Percentiles rank a stretch among this genome's conserved stretches.
Evolutionary conservation across 2,797 vertebrate genomes (phyloP).

Genomic region (Leuciscus waleckii): DNA sequence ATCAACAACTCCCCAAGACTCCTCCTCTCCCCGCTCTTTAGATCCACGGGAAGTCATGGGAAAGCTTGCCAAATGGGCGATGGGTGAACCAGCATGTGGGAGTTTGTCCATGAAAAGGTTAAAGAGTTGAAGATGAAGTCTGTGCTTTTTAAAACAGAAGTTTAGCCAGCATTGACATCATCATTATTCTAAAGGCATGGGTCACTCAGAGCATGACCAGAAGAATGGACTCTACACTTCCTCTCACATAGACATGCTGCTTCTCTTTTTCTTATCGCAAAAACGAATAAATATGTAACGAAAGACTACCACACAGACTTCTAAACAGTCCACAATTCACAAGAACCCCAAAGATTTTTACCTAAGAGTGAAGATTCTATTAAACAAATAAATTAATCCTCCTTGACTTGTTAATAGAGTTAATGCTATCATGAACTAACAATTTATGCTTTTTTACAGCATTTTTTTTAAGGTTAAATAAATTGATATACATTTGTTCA

Average conservation of each 20-base stretch:
- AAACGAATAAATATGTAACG: neutral
- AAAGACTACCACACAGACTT: neutral
- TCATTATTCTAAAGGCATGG: neutral
- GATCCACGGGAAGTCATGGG: conserved; percentile 38
- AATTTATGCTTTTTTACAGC: neutral
- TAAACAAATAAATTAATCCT: neutral
- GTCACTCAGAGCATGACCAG: neutral
- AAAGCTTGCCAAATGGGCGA: conserved; percentile 44
- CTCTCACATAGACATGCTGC: neutral
- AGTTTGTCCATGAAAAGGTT: conserved; percentile 23
- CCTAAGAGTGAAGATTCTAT: neutral
- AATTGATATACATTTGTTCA: neutral
- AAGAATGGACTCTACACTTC: conserved; percentile 17
- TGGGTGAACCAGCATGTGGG: conserved; percentile 34
- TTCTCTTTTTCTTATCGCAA: neutral
- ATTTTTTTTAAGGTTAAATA: neutral
- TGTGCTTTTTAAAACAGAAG: neutral
- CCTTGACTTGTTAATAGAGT: neutral
- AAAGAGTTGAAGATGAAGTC: conserved; percentile 21
- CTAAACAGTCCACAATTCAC: neutral
- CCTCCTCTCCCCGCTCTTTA: conserved; percentile 13
- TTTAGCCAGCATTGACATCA: neutral
- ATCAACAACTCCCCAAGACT: conserved; percentile 27
- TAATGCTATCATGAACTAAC: neutral
- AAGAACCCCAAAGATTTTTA: neutral